Evolutionary conservation across 2,797 vertebrate genomes (phyloP), one percentile per base, ranked within the genome.

Genomic region (Myioborus miniatus): DNA sequence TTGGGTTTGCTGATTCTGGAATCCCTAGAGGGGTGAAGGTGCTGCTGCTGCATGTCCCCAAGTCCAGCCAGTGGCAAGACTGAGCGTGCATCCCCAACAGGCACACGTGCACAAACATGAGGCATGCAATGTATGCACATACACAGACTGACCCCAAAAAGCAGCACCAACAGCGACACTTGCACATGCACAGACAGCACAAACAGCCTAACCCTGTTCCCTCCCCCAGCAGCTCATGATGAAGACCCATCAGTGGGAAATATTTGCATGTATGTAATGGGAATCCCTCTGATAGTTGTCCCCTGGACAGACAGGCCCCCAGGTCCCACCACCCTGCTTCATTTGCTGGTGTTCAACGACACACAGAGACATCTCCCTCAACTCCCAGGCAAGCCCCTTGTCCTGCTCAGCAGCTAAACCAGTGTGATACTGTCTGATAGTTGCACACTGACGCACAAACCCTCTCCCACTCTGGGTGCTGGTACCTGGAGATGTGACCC

Each of bases 221-320:
- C 15, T 68, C 27, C 22, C 29, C 21, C 39, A 62, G 12, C 8
- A 27, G 27, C 2, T 47, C n/a, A 21, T 0, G 1, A 9, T 26
- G 12, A 60, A 64, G 6, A 22, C 19, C 5, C 30, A 37, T 11
- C 16, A 4, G 27, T 39, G n/a, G 36, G 27, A 83, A 89, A 76
- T 59, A 32, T 2, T 6, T 55, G 26, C 0, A 1, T 12, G 5
- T 4, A 22, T 0, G 0, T 19, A 30, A 49, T 2, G 7, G 8
- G 36, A 74, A 53, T 58, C 19, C 23, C 14, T 69, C 10, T 6
- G 1, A 50, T 10, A 50, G 16, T 11, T 47, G 7, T 32, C 6
- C 14, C 15, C 20, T 5, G 50, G 15, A 37, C 1, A 8, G 34
- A 32, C 0, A 8, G 68, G 14, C 1, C 18, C 47, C 12, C 6